A percentile compares a stretch with the other conserved stretches of the same genome.
Evolutionary conservation across 2,888 invertebrate genomes (phyloP).

Genomic region (Ophion slaviceki): DNA sequence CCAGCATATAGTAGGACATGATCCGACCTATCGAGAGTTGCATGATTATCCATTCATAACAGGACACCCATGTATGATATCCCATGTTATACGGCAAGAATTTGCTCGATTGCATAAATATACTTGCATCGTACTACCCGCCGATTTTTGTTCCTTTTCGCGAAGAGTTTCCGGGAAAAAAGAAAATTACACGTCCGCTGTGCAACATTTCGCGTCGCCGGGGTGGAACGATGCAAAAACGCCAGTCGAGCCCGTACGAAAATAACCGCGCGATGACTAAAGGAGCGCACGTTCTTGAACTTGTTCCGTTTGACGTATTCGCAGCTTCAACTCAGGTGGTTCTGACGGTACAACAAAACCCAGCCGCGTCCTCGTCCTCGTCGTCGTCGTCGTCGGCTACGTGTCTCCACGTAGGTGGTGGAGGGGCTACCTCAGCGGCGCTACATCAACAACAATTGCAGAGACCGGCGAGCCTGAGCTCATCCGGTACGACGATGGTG

Average conservation of each 20-base stretch:
- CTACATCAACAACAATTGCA: constrained; percentile 83
- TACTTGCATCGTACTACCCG: no score
- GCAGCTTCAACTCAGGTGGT: constrained; percentile 89
- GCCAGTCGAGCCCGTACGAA: constrained; percentile 7
- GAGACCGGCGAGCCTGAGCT: constrained; percentile 83
- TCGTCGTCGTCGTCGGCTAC: constrained; percentile 68
- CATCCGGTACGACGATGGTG: constrained; percentile 76
- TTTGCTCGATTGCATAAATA: no score
- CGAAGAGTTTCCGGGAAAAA: not conserved
- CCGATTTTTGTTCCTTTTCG: no score
- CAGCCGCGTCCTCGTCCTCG: constrained; percentile 72
- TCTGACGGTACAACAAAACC: constrained; percentile 88
- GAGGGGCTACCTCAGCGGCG: constrained; percentile 71
- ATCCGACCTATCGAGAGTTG: no score
- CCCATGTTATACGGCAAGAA: no score
- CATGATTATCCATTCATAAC: no score
- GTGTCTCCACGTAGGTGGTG: constrained; percentile 72
- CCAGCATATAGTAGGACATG: no score
- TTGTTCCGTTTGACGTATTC: constrained; percentile 73
- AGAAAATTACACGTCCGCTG: not conserved
- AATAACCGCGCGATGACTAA: constrained; percentile 35
- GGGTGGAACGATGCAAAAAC: not conserved
- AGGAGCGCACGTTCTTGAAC: constrained; percentile 67
- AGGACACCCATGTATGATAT: no score
- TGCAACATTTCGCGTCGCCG: not conserved